Percentiles rank a stretch among this genome's conserved stretches.
phyloP scores from a whole-genome alignment of 2,888 invertebrate species.

The Drosophila suboccidentalis region DNA sequence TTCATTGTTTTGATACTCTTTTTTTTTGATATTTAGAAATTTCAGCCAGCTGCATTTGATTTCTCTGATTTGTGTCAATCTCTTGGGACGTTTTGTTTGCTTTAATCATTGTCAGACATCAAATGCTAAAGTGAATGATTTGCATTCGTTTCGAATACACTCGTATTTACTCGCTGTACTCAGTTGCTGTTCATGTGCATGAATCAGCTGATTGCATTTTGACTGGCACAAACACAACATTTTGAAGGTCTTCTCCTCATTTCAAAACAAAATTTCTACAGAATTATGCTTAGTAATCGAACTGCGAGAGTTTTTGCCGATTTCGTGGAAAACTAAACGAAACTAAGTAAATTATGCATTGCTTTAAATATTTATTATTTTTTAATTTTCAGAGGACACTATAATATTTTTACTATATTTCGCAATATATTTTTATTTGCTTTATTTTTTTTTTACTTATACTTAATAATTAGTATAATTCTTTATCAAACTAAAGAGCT shows the following conservation, averaged over 20 bases:
- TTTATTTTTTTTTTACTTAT: no score
- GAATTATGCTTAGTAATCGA: conserved; percentile 19
- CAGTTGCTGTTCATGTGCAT: conserved; percentile 23
- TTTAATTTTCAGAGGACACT: no score
- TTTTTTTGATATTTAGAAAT: conserved; percentile 6
- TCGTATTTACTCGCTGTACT: conserved; percentile 1
- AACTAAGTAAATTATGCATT: background rate
- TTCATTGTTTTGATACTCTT: background rate
- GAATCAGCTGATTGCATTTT: conserved; percentile 56
- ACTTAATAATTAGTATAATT: no score
- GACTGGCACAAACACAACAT: conserved; percentile 41
- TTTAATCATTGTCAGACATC: conserved; percentile 53
- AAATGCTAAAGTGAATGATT: conserved; percentile 47
- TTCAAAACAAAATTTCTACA: conserved; percentile 6
- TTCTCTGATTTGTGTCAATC: conserved; percentile 59
- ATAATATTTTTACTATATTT: no score
- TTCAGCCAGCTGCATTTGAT: conserved; percentile 27
- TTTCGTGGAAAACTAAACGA: conserved; percentile 2
- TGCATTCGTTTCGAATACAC: conserved; percentile 34
- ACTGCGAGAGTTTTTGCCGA: background rate
- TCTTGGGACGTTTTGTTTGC: conserved; percentile 52
- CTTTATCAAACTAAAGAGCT: no score
- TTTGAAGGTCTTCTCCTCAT: conserved; percentile 43
- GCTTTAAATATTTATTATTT: background rate
- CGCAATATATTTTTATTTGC: no score